These are phyloP conservation scores for Chondrosia reniformis DNA, from an alignment of 37 sponge, comb jelly and placozoan genomes.

Conservation along the genomic window DNA sequence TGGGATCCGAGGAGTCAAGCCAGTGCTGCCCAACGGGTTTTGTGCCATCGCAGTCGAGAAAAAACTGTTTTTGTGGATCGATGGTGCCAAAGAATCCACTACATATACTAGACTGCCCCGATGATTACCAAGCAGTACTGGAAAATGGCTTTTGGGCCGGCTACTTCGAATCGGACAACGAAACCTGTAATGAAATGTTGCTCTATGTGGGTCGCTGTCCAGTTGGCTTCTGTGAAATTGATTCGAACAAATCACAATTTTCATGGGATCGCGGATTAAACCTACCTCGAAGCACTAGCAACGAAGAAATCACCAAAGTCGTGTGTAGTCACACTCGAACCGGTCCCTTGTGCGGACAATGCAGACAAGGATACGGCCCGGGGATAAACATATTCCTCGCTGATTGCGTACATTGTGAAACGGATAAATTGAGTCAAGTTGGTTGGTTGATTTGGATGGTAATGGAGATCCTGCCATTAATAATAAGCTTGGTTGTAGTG, in stretches of 20 bases:
- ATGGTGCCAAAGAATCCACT: too few relatives aligned
- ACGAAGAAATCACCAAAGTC: neutral
- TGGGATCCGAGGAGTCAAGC: too few relatives aligned
- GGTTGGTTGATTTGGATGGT: neutral
- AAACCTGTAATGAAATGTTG: neutral
- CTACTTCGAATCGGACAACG: neutral
- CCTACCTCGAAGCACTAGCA: too few relatives aligned
- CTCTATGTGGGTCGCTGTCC: neutral
- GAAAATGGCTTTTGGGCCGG: neutral
- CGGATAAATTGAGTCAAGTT: neutral
- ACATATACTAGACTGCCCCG: too few relatives aligned
- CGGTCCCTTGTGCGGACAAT: neutral
- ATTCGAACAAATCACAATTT: too few relatives aligned
- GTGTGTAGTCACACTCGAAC: neutral
- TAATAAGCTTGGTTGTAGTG: neutral
- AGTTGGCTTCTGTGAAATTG: neutral
- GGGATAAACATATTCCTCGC: neutral
- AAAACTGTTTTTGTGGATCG: too few relatives aligned
- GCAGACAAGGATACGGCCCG: neutral
- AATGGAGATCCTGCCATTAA: neutral
- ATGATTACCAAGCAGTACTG: too few relatives aligned
- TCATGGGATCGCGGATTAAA: too few relatives aligned
- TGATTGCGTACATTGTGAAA: neutral
- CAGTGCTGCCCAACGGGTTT: too few relatives aligned
- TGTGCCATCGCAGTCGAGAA: too few relatives aligned